Conservation (phyloP, 2,797 vertebrate genomes). For the Chaenodraco wilsoni region DNA sequence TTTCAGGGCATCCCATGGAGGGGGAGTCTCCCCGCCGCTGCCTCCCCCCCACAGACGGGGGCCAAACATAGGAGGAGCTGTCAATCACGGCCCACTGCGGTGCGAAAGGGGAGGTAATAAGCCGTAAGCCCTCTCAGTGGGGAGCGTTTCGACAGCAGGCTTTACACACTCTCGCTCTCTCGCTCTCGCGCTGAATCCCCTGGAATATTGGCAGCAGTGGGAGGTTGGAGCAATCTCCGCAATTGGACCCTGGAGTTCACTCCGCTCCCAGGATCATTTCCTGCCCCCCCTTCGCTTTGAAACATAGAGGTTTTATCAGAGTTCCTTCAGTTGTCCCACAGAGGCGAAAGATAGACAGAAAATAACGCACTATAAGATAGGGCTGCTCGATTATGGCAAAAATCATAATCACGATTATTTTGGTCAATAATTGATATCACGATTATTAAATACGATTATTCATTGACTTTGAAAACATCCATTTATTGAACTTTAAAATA, state of each 20-base stretch:
- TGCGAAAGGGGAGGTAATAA: slow-evolving; percentile 66
- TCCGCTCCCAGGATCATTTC: slow-evolving; percentile 42
- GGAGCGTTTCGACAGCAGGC: slow-evolving; percentile 57
- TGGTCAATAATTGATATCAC: too few species aligned
- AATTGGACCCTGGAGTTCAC: slow-evolving; percentile 53
- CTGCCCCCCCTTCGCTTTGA: slow-evolving; percentile 15
- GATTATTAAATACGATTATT: too few species aligned
- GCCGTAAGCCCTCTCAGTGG: slow-evolving; percentile 68
- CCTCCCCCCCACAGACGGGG: slow-evolving; percentile 31
- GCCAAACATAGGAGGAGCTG: slow-evolving; percentile 58
- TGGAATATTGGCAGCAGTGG: slow-evolving; percentile 62
- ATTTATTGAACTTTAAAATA: too few species aligned
- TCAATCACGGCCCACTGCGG: slow-evolving; percentile 73
- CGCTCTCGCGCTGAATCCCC: slow-evolving; percentile 23
- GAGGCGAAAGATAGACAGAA: too few species aligned
- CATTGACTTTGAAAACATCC: too few species aligned
- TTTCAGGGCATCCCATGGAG: slow-evolving; percentile 64
- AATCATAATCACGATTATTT: too few species aligned
- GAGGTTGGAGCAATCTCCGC: slow-evolving; percentile 51
- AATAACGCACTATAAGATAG: too few species aligned
- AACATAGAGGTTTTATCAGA: slow-evolving; percentile 6
- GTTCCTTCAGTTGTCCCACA: too few species aligned
- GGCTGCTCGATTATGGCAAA: too few species aligned
- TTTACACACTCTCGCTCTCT: slow-evolving; percentile 44
- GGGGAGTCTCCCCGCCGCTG: slow-evolving; percentile 38